These are phyloP conservation scores for Chionis minor DNA, from an alignment of 2,113 vertebrate species.

Conservation along the genomic window DNA sequence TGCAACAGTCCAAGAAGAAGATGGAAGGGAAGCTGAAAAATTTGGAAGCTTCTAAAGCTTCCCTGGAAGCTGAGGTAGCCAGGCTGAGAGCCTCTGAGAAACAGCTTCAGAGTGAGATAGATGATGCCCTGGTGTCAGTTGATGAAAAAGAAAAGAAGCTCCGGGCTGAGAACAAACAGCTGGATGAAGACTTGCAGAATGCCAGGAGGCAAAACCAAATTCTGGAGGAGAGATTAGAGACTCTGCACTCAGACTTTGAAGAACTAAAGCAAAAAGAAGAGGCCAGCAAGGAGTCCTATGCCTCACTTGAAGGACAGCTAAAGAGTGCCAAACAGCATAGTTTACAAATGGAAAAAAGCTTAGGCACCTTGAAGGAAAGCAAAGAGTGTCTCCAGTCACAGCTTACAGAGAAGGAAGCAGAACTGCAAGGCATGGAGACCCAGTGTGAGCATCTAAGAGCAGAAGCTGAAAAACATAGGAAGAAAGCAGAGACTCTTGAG, in stretches of 20 bases:
- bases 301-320: slow-evolving; percentile 72
- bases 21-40: slow-evolving; percentile 66
- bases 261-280: slow-evolving; percentile 76
- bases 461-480: slow-evolving; percentile 63
- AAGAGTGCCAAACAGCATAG: slow-evolving; percentile 75
- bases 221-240: slow-evolving; percentile 70
- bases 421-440: slow-evolving; percentile 66
- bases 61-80: slow-evolving; percentile 69
- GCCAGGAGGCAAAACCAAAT: slow-evolving; percentile 64
- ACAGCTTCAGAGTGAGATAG: slow-evolving; percentile 72
- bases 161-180: slow-evolving; percentile 70
- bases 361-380: slow-evolving; percentile 72
- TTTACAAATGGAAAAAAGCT: slow-evolving; percentile 74
- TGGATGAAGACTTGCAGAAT: slow-evolving; percentile 80
- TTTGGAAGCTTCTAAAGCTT: slow-evolving; percentile 60
- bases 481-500: slow-evolving; percentile 55
- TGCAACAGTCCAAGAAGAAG: slow-evolving; percentile 66
- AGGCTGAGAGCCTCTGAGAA: slow-evolving; percentile 76
- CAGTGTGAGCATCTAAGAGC: slow-evolving; percentile 70
- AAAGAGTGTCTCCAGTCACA: slow-evolving; percentile 73
- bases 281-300: slow-evolving; percentile 60
- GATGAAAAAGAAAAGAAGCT: slow-evolving; percentile 76
- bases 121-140: slow-evolving; percentile 57
- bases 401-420: slow-evolving; percentile 70
- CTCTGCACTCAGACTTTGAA: slow-evolving; percentile 72